These are phyloP conservation scores for Xanthorhoe designata DNA, from an alignment of 2,888 invertebrate species.

Conservation along the genomic window DNA sequence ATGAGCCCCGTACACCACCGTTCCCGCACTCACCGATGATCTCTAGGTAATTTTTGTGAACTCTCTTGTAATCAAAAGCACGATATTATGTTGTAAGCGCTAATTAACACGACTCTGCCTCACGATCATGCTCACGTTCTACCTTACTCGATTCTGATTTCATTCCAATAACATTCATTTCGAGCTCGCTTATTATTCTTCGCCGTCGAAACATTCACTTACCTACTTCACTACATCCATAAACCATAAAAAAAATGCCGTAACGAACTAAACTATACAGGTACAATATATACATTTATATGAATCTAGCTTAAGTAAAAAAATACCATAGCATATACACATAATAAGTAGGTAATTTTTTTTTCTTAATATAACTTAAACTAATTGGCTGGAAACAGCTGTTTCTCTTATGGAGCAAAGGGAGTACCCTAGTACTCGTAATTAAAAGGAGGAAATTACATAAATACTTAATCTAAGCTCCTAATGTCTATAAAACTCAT, in stretches of 20 bases:
- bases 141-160: conserved; percentile 70
- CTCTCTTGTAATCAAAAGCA: conserved; percentile 18
- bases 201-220: conserved; percentile 58
- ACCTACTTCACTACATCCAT: conserved; percentile 36
- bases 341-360: no score
- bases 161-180: conserved; percentile 64
- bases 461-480: conserved; percentile 44
- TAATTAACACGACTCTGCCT: conserved; percentile 69
- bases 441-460: conserved; percentile 36
- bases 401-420: not conserved
- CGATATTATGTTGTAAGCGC: conserved; percentile 65
- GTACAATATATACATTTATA: not conserved
- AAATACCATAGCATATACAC: no score
- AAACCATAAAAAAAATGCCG: conserved; percentile 8
- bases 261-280: conserved; percentile 1
- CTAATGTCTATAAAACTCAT: conserved; percentile 39
- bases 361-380: not conserved
- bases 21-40: conserved; percentile 83
- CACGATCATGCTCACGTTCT: conserved; percentile 68
- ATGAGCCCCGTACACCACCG: conserved; percentile 83
- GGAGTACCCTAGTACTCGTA: not conserved
- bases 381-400: not conserved
- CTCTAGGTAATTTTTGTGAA: conserved; percentile 69
- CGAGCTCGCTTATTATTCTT: conserved; percentile 33
- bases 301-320: not conserved